phyloP scores from a whole-genome alignment of 2,113 vertebrate species.

The Oreotrochilus melanogaster region DNA sequence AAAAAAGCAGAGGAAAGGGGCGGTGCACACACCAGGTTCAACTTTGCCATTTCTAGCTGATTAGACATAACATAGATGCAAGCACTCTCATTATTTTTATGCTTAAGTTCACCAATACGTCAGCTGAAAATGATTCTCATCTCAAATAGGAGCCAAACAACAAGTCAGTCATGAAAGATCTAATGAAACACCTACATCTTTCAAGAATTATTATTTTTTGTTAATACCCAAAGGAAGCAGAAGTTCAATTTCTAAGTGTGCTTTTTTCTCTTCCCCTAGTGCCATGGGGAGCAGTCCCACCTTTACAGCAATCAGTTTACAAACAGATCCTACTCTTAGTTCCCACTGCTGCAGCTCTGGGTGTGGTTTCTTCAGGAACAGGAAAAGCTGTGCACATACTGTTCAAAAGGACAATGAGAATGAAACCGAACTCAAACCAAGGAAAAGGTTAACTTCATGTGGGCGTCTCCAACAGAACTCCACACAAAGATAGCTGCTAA shows the following conservation, averaged over 20 bases:
- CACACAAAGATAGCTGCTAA: neutral
- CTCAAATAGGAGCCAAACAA: neutral
- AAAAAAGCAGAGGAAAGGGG: neutral
- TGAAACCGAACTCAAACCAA: neutral
- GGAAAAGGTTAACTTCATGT: constrained; percentile 18
- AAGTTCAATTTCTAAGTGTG: neutral
- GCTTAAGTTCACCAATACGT: neutral
- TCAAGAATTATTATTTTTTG: neutral
- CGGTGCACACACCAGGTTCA: neutral
- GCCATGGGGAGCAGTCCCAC: neutral
- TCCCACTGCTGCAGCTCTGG: neutral
- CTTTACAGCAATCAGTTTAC: neutral
- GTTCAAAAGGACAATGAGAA: constrained; percentile 36
- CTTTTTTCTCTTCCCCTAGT: neutral
- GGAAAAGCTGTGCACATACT: constrained; percentile 1
- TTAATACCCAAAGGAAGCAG: neutral
- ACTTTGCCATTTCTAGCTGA: neutral
- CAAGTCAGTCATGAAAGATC: neutral
- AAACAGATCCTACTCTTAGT: constrained; percentile 5
- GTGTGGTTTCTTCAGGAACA: constrained; percentile 59
- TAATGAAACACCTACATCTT: neutral
- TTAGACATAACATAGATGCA: neutral
- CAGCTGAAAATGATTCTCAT: neutral
- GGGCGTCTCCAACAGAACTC: neutral
- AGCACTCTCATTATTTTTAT: neutral